Base-by-base conservation (phyloP, 2,797 vertebrate genomes). In the Fratercula arctica region DNA sequence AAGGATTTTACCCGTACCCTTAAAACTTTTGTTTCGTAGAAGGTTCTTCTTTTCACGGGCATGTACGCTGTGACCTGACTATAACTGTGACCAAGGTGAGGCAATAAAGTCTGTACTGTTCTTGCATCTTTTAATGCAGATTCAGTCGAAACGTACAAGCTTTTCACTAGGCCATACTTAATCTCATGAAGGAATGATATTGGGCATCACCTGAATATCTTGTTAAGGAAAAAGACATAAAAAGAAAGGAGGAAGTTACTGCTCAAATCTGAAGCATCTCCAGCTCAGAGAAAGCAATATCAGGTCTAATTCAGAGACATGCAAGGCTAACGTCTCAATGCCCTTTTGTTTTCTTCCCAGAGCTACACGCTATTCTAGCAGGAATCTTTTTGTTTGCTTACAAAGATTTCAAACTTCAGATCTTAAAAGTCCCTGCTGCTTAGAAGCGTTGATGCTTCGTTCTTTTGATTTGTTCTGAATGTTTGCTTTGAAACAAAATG, bases 51-150 rank as follows among this genome's bases (percentile, higher is more conserved):
- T 56, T 72, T 73, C 23, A 11, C 29, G 41, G 37, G 8, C 14
- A 19, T 1, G 0, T 77, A 14, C 1, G 0, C 15, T 87, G 43
- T 46, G 37, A 57, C 41, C 26, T 80, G 37, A 24, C 39, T 67
- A 2, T 23, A 41, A 66, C 6, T 63, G 59, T 37, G 53, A 51
- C 37, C 18, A 24, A 37, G 37, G 41, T n/a, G 37, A 76, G 26
- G 23, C 54, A 73, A 11, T 31, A 83, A 37, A 0, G 3, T 45
- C 31, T 82, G 8, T 69, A 9, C 29, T n/a, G 17, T 68, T 84
- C 28, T 45, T 78, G 3, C 5, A 51, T 33, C 31, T 75, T 77
- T 57, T 72, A 68, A 48, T 29, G 16, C 23, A 54, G 11, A 50
- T 54, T 50, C 39, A 35, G 5, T 61, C 41, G 14, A 85, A 68